Conservation (phyloP, 2,888 invertebrate genomes). For the Trimorus sp. region DNA sequence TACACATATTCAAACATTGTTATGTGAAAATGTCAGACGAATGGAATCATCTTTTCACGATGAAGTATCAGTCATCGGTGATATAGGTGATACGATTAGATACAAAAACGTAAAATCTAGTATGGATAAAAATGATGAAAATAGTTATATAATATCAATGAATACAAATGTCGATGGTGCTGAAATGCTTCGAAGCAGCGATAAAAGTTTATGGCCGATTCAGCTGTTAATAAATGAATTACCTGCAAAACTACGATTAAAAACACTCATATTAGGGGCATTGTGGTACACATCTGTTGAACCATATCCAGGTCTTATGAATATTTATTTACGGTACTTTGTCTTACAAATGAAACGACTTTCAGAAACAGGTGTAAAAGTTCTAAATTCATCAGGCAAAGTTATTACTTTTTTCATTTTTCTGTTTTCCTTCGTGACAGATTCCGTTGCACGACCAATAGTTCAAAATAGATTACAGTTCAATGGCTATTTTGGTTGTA, state of each 20-base stretch:
- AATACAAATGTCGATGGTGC: conserved; percentile 24
- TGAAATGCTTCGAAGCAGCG: neutral
- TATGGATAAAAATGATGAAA: neutral
- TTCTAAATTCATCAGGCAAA: too few relatives aligned
- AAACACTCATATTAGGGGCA: neutral
- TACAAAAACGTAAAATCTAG: too few relatives aligned
- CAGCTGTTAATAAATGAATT: conserved; percentile 17
- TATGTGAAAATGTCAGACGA: too few relatives aligned
- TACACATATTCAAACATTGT: too few relatives aligned
- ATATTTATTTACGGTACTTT: conserved; percentile 20
- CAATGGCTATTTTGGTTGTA: neutral
- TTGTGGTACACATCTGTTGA: conserved; percentile 19
- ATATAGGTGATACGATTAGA: too few relatives aligned
- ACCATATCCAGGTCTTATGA: conserved; percentile 14
- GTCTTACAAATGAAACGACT: neutral
- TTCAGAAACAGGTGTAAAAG: too few relatives aligned
- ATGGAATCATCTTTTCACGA: too few relatives aligned
- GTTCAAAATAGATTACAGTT: conserved; percentile 3
- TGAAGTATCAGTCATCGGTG: too few relatives aligned
- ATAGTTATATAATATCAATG: neutral
- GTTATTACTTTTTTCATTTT: too few relatives aligned
- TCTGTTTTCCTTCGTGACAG: neutral
- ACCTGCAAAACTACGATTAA: conserved; percentile 4
- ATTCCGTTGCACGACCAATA: neutral
- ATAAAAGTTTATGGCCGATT: conserved; percentile 14